These are phyloP conservation scores for Dolichotis patagonum DNA, from an alignment of 2,113 vertebrate genomes.

Conservation along the genomic window DNA sequence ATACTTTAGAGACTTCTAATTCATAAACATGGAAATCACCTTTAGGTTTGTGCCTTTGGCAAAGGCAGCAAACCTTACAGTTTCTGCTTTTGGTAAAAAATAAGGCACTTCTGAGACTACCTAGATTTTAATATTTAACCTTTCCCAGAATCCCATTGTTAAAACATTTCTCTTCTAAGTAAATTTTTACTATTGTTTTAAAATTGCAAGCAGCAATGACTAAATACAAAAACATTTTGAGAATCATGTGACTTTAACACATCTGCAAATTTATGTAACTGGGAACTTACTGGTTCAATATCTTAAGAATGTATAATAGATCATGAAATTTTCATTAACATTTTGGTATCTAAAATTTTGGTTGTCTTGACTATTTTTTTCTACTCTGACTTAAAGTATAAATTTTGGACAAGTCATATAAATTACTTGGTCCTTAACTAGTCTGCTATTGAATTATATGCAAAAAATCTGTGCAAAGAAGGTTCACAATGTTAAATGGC, in stretches of 20 bases:
- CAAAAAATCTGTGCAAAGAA: background rate
- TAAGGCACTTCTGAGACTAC: background rate
- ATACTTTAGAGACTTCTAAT: background rate
- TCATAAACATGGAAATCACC: background rate
- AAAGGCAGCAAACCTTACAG: background rate
- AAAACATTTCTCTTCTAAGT: background rate
- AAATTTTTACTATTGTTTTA: background rate
- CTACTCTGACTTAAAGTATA: background rate
- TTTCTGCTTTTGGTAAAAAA: slow-evolving; percentile 9
- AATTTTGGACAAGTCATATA: background rate
- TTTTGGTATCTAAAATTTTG: background rate
- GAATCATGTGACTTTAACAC: background rate
- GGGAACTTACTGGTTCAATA: background rate
- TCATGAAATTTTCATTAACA: background rate
- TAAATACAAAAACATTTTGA: background rate
- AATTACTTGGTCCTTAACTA: background rate
- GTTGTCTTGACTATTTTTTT: background rate
- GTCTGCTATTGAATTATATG: background rate
- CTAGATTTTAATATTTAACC: background rate
- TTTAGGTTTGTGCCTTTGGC: background rate
- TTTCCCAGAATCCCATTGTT: background rate
- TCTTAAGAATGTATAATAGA: background rate
- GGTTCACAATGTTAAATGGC: background rate
- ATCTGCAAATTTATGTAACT: background rate
- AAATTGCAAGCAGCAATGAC: background rate